A percentile compares a stretch with the other conserved stretches of the same genome.
These are phyloP conservation scores for Setophaga petechia DNA, from an alignment of 2,113 vertebrate genomes.

Conservation along the genomic window DNA sequence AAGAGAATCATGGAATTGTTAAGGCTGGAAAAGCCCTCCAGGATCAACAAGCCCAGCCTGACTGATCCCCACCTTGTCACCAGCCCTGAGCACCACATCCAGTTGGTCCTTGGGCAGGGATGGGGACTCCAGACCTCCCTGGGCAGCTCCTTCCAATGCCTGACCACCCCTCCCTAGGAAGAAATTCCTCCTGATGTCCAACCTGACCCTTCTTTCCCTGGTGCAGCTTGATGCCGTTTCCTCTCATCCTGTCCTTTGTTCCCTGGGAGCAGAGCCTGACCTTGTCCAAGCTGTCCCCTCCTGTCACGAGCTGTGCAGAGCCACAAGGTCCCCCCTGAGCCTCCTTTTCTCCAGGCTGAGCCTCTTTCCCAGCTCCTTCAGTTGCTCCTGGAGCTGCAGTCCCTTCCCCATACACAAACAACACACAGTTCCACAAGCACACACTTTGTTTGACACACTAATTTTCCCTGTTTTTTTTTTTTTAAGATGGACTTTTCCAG, in stretches of 20 bases:
- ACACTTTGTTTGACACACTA: neutral
- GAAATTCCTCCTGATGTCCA: neutral
- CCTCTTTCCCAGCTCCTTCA: neutral
- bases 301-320: neutral
- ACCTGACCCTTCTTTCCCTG: neutral
- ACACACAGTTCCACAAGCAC: neutral
- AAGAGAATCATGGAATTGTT: neutral
- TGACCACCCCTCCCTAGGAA: neutral
- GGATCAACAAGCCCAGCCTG: neutral
- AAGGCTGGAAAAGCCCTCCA: neutral
- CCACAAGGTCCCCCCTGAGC: neutral
- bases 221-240: accelerated
- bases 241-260: neutral
- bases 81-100: neutral
- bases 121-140: neutral
- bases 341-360: neutral
- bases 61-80: neutral
- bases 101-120: neutral
- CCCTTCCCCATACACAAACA: neutral
- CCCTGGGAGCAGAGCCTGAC: neutral
- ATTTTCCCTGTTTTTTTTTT: neutral
- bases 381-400: neutral
- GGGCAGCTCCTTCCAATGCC: neutral
- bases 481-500: neutral
- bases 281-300: accelerated